A percentile compares a stretch with the other conserved stretches of the same genome.
Evolutionary conservation across 2,797 vertebrate species (phyloP).

Genomic region (Chloroceryle amazona): DNA sequence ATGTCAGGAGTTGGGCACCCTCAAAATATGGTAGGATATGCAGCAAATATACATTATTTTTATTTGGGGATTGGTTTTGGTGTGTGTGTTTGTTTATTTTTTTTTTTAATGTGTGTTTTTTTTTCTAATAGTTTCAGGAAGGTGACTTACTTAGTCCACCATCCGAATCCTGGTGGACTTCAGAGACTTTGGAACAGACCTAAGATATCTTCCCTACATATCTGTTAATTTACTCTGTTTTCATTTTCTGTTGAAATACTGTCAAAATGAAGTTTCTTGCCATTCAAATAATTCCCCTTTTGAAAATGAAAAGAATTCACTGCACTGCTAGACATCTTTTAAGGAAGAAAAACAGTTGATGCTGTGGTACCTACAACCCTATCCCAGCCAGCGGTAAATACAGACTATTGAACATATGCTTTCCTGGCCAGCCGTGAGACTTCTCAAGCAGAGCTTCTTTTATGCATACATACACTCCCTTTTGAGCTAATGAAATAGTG

Average conservation of each 20-base stretch:
- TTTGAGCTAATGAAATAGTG: constrained; percentile 53
- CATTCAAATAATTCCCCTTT: not conserved
- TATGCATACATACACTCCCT: not conserved
- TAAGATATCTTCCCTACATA: not conserved
- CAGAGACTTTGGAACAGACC: not conserved
- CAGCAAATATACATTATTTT: not conserved
- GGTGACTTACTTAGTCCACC: not conserved
- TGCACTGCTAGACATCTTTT: not conserved
- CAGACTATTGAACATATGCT: constrained; percentile 3
- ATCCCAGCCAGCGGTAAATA: not conserved
- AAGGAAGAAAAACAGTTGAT: not conserved
- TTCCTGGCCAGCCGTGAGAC: constrained; percentile 51
- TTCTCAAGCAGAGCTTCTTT: constrained; percentile 23
- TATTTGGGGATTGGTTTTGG: not conserved
- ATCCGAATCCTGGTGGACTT: not conserved
- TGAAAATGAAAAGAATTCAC: not conserved
- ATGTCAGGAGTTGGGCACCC: not conserved
- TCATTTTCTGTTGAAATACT: not conserved
- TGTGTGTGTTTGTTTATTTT: fast-evolving
- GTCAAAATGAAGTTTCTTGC: not conserved
- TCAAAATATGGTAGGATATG: not conserved
- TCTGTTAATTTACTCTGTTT: not conserved
- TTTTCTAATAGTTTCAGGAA: not conserved
- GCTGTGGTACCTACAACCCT: not conserved
- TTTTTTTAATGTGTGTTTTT: fast-evolving